These are phyloP conservation scores for Trichacis sp. DNA, from an alignment of 2,888 invertebrate genomes.

Conservation along the genomic window DNA sequence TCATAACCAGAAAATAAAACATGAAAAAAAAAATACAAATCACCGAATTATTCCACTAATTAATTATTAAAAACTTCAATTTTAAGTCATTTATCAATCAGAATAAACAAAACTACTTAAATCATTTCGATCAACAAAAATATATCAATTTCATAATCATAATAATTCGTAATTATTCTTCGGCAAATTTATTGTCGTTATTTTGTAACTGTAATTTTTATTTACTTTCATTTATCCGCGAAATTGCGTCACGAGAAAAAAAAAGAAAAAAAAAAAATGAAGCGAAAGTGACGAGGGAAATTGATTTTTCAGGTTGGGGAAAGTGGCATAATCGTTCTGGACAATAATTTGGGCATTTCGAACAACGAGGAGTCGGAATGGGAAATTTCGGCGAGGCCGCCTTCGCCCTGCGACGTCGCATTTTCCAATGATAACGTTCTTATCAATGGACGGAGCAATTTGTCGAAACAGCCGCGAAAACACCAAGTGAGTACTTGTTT, in stretches of 20 bases:
- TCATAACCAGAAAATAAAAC: not conserved
- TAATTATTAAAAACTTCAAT: too few relatives aligned
- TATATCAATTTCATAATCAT: too few relatives aligned
- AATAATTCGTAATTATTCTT: too few relatives aligned
- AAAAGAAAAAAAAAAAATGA: not conserved
- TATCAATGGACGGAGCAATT: constrained; percentile 89
- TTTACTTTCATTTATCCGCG: too few relatives aligned
- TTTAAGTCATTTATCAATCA: too few relatives aligned
- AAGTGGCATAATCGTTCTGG: constrained; percentile 75
- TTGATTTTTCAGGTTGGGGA: constrained; percentile 72
- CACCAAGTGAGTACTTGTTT: constrained; percentile 72
- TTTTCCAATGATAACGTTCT: constrained; percentile 91
- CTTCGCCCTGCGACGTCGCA: constrained; percentile 85
- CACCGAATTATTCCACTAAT: too few relatives aligned
- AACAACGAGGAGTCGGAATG: constrained; percentile 74
- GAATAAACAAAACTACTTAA: too few relatives aligned
- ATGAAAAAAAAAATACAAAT: too few relatives aligned
- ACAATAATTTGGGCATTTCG: constrained; percentile 73
- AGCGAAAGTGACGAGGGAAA: not conserved
- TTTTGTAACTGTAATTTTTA: too few relatives aligned
- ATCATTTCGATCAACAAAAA: too few relatives aligned
- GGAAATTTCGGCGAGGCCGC: constrained; percentile 74
- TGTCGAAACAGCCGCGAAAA: constrained; percentile 75
- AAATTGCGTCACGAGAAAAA: too few relatives aligned
- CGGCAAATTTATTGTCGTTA: too few relatives aligned